A percentile compares a stretch with the other conserved stretches of the same genome.
These are phyloP conservation scores for Kryptopterus vitreolus DNA, from an alignment of 2,797 vertebrate species.

Conservation along the genomic window DNA sequence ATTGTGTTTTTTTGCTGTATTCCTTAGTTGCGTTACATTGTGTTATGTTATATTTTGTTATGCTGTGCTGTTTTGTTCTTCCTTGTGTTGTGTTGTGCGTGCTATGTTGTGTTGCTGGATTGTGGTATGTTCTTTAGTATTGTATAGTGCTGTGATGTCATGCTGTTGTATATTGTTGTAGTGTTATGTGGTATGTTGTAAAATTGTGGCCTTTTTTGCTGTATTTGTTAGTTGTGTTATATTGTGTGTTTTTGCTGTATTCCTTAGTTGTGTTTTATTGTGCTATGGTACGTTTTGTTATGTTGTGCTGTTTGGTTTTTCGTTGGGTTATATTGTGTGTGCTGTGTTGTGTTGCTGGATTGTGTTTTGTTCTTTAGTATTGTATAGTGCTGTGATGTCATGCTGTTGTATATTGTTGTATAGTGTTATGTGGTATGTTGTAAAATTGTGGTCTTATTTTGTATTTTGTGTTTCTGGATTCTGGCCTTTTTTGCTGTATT, in stretches of 20 bases:
- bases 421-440: not conserved
- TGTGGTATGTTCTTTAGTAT: too few species aligned
- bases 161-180: too few species aligned
- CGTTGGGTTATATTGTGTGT: not conserved
- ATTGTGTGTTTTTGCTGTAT: too few species aligned
- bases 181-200: too few species aligned
- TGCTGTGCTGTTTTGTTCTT: too few species aligned
- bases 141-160: too few species aligned
- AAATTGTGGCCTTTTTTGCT: too few species aligned
- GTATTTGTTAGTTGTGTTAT: too few species aligned
- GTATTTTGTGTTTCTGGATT: not conserved
- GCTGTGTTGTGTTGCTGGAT: not conserved
- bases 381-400: too few species aligned
- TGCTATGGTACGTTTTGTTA: not conserved
- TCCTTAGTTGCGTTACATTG: not conserved
- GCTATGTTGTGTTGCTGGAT: not conserved
- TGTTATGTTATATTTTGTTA: too few species aligned
- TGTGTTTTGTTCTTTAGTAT: not conserved
- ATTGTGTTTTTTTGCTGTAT: not conserved
- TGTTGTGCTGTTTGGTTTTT: not conserved
- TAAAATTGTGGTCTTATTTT: not conserved
- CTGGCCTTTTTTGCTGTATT: not conserved
- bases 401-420: not conserved
- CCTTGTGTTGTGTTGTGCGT: too few species aligned
- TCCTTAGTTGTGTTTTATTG: too few species aligned